Evolutionary conservation across 2,888 invertebrate species (phyloP).

Genomic region (Heliconius charithonia): DNA sequence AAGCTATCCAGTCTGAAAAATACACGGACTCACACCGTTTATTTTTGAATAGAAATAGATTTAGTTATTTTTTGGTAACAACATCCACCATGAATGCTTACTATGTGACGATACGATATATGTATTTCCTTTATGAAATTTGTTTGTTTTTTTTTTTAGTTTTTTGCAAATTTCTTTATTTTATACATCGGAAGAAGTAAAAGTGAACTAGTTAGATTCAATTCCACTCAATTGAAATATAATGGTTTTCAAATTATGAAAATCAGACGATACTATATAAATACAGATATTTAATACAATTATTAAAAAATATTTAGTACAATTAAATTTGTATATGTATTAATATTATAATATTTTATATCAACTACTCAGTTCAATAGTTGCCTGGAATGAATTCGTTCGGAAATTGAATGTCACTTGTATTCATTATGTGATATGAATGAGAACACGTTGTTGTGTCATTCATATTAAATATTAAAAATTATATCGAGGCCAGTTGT

Average conservation of each 20-base stretch:
- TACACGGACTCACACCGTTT: neutral
- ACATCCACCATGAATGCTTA: neutral
- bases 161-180: neutral
- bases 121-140: neutral
- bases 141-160: neutral
- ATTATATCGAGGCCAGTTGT: too few relatives aligned
- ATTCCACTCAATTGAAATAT: too few relatives aligned
- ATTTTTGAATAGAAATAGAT: slow-evolving; percentile 8
- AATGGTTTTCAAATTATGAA: too few relatives aligned
- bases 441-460: slow-evolving; percentile 4
- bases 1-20: slow-evolving; percentile 4
- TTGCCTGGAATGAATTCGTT: slow-evolving; percentile 29
- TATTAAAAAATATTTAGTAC: too few relatives aligned
- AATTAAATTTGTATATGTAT: neutral
- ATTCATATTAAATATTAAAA: slow-evolving; percentile 25
- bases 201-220: neutral
- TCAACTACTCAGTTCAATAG: neutral
- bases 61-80: neutral
- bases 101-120: neutral
- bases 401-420: slow-evolving; percentile 39
- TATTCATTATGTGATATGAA: slow-evolving; percentile 32
- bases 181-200: neutral
- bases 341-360: neutral
- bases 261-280: neutral
- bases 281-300: neutral